Evolutionary conservation across 2,797 vertebrate genomes (phyloP).

Genomic region (Peromyscus melanophrys): DNA sequence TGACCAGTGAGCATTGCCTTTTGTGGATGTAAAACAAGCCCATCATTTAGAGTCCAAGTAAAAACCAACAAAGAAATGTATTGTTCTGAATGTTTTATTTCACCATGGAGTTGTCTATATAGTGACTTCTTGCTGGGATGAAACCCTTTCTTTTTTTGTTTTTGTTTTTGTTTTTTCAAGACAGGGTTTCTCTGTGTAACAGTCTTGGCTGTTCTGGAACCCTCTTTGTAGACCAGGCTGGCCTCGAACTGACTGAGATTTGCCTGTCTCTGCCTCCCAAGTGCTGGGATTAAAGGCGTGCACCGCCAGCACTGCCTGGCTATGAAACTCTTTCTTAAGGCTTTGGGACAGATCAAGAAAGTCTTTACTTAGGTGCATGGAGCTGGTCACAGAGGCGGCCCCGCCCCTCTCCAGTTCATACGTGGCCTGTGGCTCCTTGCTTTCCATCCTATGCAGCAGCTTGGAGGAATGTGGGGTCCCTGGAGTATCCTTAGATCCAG

Average conservation of each 20-base stretch:
- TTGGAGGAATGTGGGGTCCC: neutral
- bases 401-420: neutral
- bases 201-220: too few species aligned
- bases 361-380: neutral
- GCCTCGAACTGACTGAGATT: too few species aligned
- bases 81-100: slow-evolving; percentile 35
- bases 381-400: neutral
- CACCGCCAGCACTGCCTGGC: too few species aligned
- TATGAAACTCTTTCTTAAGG: neutral
- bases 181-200: too few species aligned
- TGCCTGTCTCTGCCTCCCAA: too few species aligned
- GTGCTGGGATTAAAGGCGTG: too few species aligned
- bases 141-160: too few species aligned
- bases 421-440: accelerated
- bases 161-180: too few species aligned
- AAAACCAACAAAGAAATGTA: neutral
- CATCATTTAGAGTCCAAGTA: neutral
- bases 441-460: neutral
- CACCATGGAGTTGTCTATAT: neutral
- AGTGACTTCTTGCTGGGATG: neutral
- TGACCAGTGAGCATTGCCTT: neutral
- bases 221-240: too few species aligned
- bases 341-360: neutral
- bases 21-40: neutral
- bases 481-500: neutral